Percentiles rank a stretch among this genome's conserved stretches.
Evolutionary conservation across 2,888 invertebrate species (phyloP).

Genomic region (Ochropleura leucogaster): DNA sequence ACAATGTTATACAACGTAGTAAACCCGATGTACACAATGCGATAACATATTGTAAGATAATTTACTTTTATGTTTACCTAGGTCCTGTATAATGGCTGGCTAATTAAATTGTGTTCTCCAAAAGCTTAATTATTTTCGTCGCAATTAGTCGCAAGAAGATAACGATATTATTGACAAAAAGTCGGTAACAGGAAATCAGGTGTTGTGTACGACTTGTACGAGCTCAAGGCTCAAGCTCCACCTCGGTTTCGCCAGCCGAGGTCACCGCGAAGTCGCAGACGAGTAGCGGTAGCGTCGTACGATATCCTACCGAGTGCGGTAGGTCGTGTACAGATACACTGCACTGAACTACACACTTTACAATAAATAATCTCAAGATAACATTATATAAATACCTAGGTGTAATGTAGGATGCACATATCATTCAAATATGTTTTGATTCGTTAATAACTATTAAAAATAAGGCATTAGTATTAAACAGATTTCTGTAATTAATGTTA

Average conservation of each 20-base stretch:
- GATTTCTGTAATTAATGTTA: not conserved
- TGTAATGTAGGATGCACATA: not conserved
- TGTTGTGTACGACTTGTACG: not conserved
- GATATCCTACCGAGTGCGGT: conserved; percentile 54
- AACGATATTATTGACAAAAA: conserved; percentile 26
- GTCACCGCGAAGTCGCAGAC: conserved; percentile 36
- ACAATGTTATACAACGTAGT: conserved; percentile 36
- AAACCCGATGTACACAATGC: conserved; percentile 23
- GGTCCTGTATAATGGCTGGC: not conserved
- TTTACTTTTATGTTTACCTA: conserved; percentile 16
- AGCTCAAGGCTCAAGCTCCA: conserved; percentile 9
- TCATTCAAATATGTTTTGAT: not conserved
- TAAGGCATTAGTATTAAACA: not conserved
- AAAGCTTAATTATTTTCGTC: not conserved
- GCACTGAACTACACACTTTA: conserved; percentile 37
- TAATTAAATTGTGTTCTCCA: not conserved
- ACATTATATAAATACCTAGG: conserved; percentile 15
- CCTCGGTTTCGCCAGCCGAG: conserved; percentile 52
- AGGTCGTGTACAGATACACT: conserved; percentile 61
- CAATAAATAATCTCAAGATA: conserved; percentile 39
- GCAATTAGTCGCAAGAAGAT: conserved; percentile 3
- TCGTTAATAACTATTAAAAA: not conserved
- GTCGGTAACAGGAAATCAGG: conserved; percentile 21
- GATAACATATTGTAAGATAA: conserved; percentile 19
- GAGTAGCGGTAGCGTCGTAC: conserved; percentile 15